Evolutionary conservation across 2,797 vertebrate genomes (phyloP), one percentile per base, ranked within the genome.

Genomic region (Labeo calbasu): DNA sequence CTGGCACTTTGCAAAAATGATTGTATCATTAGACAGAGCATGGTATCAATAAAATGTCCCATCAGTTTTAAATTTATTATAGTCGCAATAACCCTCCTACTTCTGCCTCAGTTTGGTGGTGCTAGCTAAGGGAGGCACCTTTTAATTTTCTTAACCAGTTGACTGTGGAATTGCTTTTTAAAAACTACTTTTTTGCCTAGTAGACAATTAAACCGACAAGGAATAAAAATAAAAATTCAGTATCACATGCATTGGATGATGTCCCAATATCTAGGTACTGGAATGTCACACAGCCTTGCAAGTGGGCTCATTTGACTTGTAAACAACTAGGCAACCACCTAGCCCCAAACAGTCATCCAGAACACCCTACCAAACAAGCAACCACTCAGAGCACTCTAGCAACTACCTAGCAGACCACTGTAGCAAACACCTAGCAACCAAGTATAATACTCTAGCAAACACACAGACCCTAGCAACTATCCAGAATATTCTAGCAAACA

Each of bases 11-110:
- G 12, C 12, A 23, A 70, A 23, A 25, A n/a, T n/a, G 51, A 53
- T 82, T 70, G 50, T 70, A 36, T 85, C 70, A 77, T 12, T 43
- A 79, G 65, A 78, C 6, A 50, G 25, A 69, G 40, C 32, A 23
- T 73, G 51, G 59, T 32, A 80, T n/a, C 77, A 81, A 10, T 77
- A 61, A 25, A 51, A 46, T 73, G 79, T 21, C 66, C 63, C 23
- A 48, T 77, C 40, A 84, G 50, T 53, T 81, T 77, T 28, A 69
- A 46, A 82, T 63, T 84, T 73, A 57, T 25, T 77, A 53, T 80
- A 66, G n/a, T n/a, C 48, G 13, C 13, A 48, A 8, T 69, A 43
- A 4, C 25, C 14, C 6, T 65, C 6, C 25, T 32, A 32, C 14
- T 9, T 43, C 61, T 65, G 61, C 61, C 15, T 43, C 11, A 19